These are phyloP conservation scores for Mola mola DNA, from an alignment of 2,113 vertebrate genomes.

Conservation along the genomic window DNA sequence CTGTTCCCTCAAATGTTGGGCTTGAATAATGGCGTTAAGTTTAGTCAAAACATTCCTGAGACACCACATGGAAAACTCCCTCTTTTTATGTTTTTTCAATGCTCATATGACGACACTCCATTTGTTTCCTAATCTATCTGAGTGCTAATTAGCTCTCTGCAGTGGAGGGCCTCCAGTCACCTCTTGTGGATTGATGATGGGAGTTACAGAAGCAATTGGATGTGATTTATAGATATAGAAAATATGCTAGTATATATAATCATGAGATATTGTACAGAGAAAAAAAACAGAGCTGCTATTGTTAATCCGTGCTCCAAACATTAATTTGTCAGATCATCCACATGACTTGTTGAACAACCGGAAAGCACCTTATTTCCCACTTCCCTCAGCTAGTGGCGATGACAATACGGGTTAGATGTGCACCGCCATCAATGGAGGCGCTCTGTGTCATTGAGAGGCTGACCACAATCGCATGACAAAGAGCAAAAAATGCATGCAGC, in stretches of 20 bases:
- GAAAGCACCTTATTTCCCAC: conserved; percentile 56
- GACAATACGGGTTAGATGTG: conserved; percentile 54
- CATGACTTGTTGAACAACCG: conserved; percentile 13
- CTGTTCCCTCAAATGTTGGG: conserved; percentile 78
- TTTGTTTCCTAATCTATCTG: conserved; percentile 58
- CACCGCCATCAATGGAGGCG: conserved; percentile 40
- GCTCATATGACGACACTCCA: conserved; percentile 51
- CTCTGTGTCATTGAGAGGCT: conserved; percentile 49
- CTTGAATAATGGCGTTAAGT: conserved; percentile 77
- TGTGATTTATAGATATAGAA: conserved; percentile 40
- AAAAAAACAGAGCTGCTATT: conserved; percentile 38
- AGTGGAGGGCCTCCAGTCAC: conserved; percentile 46
- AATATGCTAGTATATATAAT: conserved; percentile 58
- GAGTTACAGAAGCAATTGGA: conserved; percentile 34
- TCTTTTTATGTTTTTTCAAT: conserved; percentile 54
- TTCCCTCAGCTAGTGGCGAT: conserved; percentile 38
- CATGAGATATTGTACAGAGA: conserved; percentile 36
- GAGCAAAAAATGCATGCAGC: conserved; percentile 36
- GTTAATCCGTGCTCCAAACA: conserved; percentile 25
- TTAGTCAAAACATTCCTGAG: conserved; percentile 75
- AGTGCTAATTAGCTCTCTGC: conserved; percentile 52
- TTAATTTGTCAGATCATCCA: conserved; percentile 18
- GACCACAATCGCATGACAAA: conserved; percentile 60
- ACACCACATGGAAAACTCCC: conserved; percentile 66
- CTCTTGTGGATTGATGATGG: conserved; percentile 39